These are phyloP conservation scores for Bombus confusus DNA, from an alignment of 1,140 invertebrate genomes.

Conservation along the genomic window DNA sequence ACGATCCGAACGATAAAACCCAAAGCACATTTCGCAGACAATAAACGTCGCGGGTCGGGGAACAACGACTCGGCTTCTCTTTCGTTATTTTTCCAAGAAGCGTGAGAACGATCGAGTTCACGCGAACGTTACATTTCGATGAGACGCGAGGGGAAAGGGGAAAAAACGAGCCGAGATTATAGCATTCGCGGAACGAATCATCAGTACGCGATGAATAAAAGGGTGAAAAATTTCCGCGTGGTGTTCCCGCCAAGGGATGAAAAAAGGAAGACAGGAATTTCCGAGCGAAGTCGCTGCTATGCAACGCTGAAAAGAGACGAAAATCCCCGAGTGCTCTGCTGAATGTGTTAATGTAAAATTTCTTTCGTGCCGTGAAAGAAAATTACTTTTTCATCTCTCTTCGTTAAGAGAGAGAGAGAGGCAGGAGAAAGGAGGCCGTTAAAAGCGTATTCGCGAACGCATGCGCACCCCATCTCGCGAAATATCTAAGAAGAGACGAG, in stretches of 20 bases:
- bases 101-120: neutral
- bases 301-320: constrained; percentile 27
- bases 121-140: neutral
- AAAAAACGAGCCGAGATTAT: neutral
- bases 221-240: neutral
- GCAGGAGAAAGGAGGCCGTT: neutral
- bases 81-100: no score
- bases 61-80: no score
- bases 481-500: neutral
- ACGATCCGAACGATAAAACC: no score
- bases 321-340: constrained; percentile 31
- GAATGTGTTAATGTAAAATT: constrained; percentile 51
- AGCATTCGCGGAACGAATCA: constrained; percentile 12
- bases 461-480: neutral
- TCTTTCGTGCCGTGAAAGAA: constrained; percentile 38
- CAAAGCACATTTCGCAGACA: no score
- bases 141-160: no score
- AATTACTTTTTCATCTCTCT: constrained; percentile 50
- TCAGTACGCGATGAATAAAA: constrained; percentile 26
- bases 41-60: no score
- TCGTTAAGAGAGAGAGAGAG: constrained; percentile 18
- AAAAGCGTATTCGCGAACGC: neutral
- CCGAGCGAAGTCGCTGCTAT: neutral
- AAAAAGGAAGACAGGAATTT: neutral
- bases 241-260: neutral